Percentiles rank a stretch among this genome's conserved stretches.
Evolutionary conservation across 1,140 invertebrate genomes (phyloP).

Genomic region (Tetragnatha versicolor): DNA sequence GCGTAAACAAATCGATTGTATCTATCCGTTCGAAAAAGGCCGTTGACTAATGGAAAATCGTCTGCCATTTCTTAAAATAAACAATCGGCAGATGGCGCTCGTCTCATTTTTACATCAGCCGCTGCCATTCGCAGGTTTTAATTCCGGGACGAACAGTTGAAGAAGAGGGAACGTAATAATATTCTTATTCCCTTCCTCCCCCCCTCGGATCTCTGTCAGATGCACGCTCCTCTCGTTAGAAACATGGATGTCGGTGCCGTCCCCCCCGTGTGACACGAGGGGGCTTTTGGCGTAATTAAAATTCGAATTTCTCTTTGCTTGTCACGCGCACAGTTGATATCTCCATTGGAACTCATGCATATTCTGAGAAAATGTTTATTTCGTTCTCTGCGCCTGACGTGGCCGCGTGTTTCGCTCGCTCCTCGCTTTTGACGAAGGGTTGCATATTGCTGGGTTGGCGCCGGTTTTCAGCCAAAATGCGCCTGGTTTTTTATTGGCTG

Average conservation of each 20-base stretch:
- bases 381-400: conserved; percentile 45
- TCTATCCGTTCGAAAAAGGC: conserved; percentile 13
- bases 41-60: conserved; percentile 4
- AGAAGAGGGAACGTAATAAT: conserved; percentile 34
- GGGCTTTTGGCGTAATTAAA: conserved; percentile 51
- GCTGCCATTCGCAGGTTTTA: conserved; percentile 44
- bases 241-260: conserved; percentile 31
- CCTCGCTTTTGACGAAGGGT: neutral
- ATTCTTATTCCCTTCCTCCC: conserved; percentile 26
- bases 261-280: conserved; percentile 23
- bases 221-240: conserved; percentile 42
- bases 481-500: too few species aligned
- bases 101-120: conserved; percentile 47
- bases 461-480: conserved; percentile 5
- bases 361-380: conserved; percentile 49
- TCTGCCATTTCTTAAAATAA: conserved; percentile 35
- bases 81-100: conserved; percentile 43
- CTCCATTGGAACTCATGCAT: conserved; percentile 51
- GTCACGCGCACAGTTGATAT: conserved; percentile 46
- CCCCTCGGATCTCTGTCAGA: conserved; percentile 37
- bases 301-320: conserved; percentile 51
- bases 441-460: neutral
- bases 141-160: conserved; percentile 44
- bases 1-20: conserved; percentile 26
- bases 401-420: neutral